Evolutionary conservation across 2,888 invertebrate genomes (phyloP).

Genomic region (Lithophane ornitopus): DNA sequence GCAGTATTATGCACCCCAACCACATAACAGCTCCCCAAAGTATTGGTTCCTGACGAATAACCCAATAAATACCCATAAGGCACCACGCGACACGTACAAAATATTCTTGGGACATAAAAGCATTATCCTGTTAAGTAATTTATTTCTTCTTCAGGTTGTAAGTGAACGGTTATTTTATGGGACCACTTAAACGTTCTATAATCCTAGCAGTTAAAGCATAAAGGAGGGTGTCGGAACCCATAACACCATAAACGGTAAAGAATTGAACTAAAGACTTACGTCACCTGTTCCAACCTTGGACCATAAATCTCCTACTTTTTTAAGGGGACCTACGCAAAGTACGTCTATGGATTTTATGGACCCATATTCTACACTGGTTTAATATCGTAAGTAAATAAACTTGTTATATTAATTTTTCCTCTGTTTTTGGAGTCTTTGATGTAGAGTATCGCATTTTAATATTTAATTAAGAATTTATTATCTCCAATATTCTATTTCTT

Average conservation of each 20-base stretch:
- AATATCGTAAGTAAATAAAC: conserved; percentile 59
- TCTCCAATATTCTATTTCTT: conserved; percentile 60
- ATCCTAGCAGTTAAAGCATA: conserved; percentile 86
- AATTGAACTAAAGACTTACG: conserved; percentile 79
- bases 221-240: conserved; percentile 85
- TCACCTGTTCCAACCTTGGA: conserved; percentile 81
- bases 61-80: conserved; percentile 90
- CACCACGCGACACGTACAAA: conserved; percentile 89
- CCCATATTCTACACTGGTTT: conserved; percentile 69
- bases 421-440: conserved; percentile 58
- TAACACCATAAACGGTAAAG: conserved; percentile 84
- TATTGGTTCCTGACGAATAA: conserved; percentile 88
- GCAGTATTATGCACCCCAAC: conserved; percentile 88
- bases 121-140: conserved; percentile 90
- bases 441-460: conserved; percentile 64
- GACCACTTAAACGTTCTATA: conserved; percentile 88
- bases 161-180: conserved; percentile 88
- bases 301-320: conserved; percentile 82
- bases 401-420: conserved; percentile 60
- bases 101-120: conserved; percentile 88
- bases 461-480: conserved; percentile 65
- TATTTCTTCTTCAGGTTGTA: conserved; percentile 89
- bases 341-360: conserved; percentile 66
- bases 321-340: conserved; percentile 70
- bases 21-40: conserved; percentile 86